phyloP scores from a whole-genome alignment of 2,888 invertebrate genomes.

The Agonopterix alstromeriana region DNA sequence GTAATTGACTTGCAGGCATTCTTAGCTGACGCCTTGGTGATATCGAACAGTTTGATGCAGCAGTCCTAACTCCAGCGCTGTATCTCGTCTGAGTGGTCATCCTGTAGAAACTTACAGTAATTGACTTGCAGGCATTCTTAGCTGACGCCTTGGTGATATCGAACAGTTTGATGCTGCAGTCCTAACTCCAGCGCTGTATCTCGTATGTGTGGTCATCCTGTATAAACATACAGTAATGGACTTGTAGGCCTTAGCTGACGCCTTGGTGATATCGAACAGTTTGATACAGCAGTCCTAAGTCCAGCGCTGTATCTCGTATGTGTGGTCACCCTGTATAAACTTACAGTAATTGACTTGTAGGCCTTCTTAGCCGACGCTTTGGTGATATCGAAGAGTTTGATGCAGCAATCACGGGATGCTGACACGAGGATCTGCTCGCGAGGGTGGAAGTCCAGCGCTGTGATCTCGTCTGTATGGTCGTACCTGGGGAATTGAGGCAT shows the following conservation, averaged over 20 bases:
- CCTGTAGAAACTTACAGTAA: constrained; percentile 80
- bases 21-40: constrained; percentile 97
- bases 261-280: constrained; percentile 98
- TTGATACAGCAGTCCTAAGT: constrained; percentile 85
- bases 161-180: constrained; percentile 97
- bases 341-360: constrained; percentile 92
- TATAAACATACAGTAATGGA: constrained; percentile 88
- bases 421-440: constrained; percentile 95
- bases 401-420: constrained; percentile 94
- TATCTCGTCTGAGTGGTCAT: too few relatives aligned
- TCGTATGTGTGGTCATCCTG: constrained; percentile 94
- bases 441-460: constrained; percentile 97
- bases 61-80: constrained; percentile 43
- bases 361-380: constrained; percentile 99
- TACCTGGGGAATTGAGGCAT: constrained; percentile 65
- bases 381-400: constrained; percentile 98
- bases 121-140: constrained; percentile 97
- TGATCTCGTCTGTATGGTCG: constrained; percentile 98
- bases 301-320: too few relatives aligned
- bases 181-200: too few relatives aligned
- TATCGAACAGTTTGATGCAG: constrained; percentile 97
- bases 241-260: constrained; percentile 98
- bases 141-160: constrained; percentile 99
- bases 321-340: neutral
- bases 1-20: constrained; percentile 98